These are phyloP conservation scores for Poecilia velifera DNA, from an alignment of 2,797 vertebrate genomes.

Conservation along the genomic window DNA sequence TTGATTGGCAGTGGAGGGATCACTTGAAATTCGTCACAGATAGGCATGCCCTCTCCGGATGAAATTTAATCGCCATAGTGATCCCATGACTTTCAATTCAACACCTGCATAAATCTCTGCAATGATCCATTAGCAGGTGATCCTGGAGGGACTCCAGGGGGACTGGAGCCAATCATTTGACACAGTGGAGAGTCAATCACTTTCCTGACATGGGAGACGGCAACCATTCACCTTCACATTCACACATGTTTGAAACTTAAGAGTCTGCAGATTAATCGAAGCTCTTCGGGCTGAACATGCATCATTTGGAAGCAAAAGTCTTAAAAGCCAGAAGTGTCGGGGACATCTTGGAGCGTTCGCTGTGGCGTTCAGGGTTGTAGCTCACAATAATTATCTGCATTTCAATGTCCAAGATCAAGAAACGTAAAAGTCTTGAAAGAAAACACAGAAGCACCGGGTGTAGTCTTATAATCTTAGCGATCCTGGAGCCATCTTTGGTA, in stretches of 20 bases:
- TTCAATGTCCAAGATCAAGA: not conserved
- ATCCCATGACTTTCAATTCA: slow-evolving; percentile 27
- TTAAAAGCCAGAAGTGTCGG: not conserved
- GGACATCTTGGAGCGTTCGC: not conserved
- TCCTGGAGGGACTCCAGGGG: slow-evolving; percentile 11
- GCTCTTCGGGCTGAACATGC: not conserved
- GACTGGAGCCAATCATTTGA: slow-evolving; percentile 12
- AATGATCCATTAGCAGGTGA: slow-evolving; percentile 17
- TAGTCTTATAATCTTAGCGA: not conserved
- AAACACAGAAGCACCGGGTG: not conserved
- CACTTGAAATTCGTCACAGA: slow-evolving; percentile 3
- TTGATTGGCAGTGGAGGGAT: not conserved
- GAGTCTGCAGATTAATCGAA: slow-evolving; percentile 7
- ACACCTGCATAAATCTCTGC: slow-evolving; percentile 15
- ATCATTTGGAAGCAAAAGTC: not conserved
- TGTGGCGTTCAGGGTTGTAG: not conserved
- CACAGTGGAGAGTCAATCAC: slow-evolving; percentile 15
- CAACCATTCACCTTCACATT: slow-evolving; percentile 14
- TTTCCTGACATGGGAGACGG: not conserved
- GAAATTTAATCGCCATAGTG: slow-evolving; percentile 11
- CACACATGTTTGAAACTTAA: not conserved
- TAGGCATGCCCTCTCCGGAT: not conserved
- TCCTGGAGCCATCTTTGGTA: not conserved
- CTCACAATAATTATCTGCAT: not conserved
- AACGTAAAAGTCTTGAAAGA: not conserved